Evolutionary conservation across 1,140 invertebrate genomes (phyloP).

Genomic region (honey bee (Apis mellifera)): Amel_HAv3.1 CM009941.2:4088001-4088500

Average conservation of each 20-base stretch:
- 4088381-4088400: neutral
- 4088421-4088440: neutral
- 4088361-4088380: neutral
- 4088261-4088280: neutral
- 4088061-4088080: conserved; percentile 1
- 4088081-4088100: neutral
- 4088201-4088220: neutral
- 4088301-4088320: neutral
- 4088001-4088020: conserved; percentile 45
- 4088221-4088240: conserved; percentile 14
- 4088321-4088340: fast-evolving
- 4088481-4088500: too few species aligned
- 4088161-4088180: neutral
- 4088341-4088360: neutral
- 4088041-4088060: neutral
- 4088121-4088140: neutral
- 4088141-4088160: neutral
- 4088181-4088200: neutral
- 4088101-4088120: neutral
- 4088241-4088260: neutral
- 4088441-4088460: conserved; percentile 1
- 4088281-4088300: neutral
- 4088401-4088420: too few species aligned
- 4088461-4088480: neutral
- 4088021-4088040: conserved; percentile 35